phyloP scores from a whole-genome alignment of 2,113 vertebrate species.

The Ia io region DNA sequence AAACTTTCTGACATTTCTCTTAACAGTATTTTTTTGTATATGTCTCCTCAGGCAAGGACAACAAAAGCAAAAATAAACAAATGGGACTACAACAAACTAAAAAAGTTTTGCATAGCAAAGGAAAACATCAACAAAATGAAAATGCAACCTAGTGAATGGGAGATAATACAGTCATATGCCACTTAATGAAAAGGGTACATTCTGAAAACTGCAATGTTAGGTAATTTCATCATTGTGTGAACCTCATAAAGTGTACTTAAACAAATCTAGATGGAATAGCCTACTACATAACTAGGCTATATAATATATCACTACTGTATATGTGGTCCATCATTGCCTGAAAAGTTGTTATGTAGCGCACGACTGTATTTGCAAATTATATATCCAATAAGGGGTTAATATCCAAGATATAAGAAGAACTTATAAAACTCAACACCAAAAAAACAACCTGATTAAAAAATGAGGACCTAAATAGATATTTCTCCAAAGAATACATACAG shows the following conservation, averaged over 20 bases:
- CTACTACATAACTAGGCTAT: not conserved
- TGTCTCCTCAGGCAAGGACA: not conserved
- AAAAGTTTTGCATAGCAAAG: not conserved
- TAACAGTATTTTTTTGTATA: not conserved
- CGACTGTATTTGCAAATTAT: not conserved
- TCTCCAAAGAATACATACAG: not conserved
- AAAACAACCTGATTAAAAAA: not conserved
- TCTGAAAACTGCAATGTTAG: not conserved
- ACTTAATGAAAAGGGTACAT: not conserved
- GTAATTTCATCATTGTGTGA: not conserved
- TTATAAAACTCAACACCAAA: not conserved
- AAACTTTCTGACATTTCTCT: not conserved
- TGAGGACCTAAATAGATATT: not conserved
- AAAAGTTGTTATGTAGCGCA: not conserved
- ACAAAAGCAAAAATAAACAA: not conserved
- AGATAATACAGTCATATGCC: not conserved
- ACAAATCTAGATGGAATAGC: not conserved
- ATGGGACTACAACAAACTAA: not conserved
- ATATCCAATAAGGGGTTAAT: not conserved
- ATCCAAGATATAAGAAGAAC: not conserved
- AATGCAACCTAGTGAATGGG: not conserved
- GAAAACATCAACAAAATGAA: not conserved
- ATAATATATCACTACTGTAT: not conserved
- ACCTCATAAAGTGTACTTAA: not conserved
- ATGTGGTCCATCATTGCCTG: not conserved